Conservation (phyloP, 2,113 vertebrate genomes). For the Thinocorus orbignyianus region DNA sequence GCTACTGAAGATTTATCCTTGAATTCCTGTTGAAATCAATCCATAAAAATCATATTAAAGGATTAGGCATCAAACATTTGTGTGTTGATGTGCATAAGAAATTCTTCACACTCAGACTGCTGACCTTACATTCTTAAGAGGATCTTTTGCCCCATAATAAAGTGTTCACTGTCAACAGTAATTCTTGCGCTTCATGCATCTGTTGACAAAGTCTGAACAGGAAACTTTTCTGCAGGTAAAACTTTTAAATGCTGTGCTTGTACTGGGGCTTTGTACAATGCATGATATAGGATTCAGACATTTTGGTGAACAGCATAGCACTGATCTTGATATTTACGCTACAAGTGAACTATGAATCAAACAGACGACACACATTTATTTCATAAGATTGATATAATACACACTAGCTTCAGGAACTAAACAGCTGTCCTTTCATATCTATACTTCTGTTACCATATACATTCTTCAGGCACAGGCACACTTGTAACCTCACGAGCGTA, state of each 20-base stretch:
- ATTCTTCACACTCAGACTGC: slow-evolving; percentile 45
- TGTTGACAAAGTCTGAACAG: slow-evolving; percentile 35
- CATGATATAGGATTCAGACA: not conserved
- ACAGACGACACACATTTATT: not conserved
- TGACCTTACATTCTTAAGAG: slow-evolving; percentile 69
- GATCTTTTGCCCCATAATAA: slow-evolving; percentile 62
- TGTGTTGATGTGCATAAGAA: slow-evolving; percentile 63
- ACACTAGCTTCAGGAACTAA: not conserved
- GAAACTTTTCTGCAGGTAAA: slow-evolving; percentile 39
- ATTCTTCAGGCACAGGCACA: not conserved
- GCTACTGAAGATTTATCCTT: slow-evolving; percentile 8
- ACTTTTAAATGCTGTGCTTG: not conserved
- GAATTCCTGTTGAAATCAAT: slow-evolving; percentile 57
- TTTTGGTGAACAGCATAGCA: not conserved
- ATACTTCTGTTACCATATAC: not conserved
- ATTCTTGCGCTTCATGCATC: slow-evolving; percentile 19
- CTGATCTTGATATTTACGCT: not conserved
- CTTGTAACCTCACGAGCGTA: not conserved
- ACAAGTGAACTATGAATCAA: not conserved
- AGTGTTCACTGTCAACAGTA: slow-evolving; percentile 69
- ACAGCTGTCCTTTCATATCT: not conserved
- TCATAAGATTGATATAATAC: not conserved
- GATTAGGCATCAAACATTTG: slow-evolving; percentile 58
- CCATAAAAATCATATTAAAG: slow-evolving; percentile 72
- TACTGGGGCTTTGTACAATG: not conserved